Evolutionary conservation across 1,140 invertebrate genomes (phyloP).

Genomic region (Matsumurasca onukii): DNA sequence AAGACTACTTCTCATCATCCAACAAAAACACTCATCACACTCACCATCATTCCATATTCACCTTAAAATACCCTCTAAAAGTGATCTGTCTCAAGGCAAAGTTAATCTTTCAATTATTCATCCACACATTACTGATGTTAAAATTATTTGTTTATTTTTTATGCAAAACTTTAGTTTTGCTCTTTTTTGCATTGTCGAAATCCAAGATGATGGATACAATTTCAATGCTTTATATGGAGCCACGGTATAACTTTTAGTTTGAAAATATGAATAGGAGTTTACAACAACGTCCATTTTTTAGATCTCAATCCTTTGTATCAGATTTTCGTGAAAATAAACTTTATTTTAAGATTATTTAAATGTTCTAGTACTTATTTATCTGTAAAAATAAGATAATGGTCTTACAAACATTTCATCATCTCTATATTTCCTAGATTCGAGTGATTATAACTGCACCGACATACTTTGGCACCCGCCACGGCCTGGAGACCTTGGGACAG

Average conservation of each 20-base stretch:
- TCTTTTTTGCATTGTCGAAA: too few species aligned
- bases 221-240: too few species aligned
- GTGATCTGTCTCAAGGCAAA: too few species aligned
- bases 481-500: slow-evolving; percentile 75
- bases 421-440: slow-evolving; percentile 48
- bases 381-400: not conserved
- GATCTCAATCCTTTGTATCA: not conserved
- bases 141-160: too few species aligned
- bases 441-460: slow-evolving; percentile 61
- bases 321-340: not conserved
- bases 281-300: not conserved
- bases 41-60: too few species aligned
- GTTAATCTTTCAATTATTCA: too few species aligned
- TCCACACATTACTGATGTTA: too few species aligned
- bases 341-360: not conserved
- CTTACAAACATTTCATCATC: not conserved
- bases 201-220: too few species aligned
- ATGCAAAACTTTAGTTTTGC: too few species aligned
- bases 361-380: not conserved
- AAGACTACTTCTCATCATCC: not conserved
- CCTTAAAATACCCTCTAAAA: too few species aligned
- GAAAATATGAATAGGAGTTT: not conserved
- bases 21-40: not conserved
- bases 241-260: too few species aligned
- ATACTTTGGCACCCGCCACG: slow-evolving; percentile 74